phyloP scores from a whole-genome alignment of 1,140 invertebrate species.

The Pogonognathellus flavescens region DNA sequence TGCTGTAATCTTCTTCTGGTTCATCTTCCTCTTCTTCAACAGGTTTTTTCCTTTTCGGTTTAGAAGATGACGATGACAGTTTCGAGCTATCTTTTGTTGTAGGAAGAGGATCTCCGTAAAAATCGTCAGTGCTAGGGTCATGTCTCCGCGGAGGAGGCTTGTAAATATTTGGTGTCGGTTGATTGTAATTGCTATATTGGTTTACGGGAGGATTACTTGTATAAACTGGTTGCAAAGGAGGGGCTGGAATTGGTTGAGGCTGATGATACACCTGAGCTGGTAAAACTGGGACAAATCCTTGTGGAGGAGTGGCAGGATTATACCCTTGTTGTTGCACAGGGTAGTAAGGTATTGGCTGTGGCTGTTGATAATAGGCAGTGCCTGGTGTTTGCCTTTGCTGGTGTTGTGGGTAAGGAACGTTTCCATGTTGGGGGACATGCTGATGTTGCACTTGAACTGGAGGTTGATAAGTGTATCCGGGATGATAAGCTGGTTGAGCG shows the following conservation, averaged over 20 bases:
- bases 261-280: slow-evolving; percentile 50
- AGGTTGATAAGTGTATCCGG: slow-evolving; percentile 32
- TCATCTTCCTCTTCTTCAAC: slow-evolving; percentile 49
- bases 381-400: neutral
- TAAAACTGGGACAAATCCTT: slow-evolving; percentile 39
- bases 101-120: slow-evolving; percentile 59
- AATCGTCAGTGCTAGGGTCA: slow-evolving; percentile 61
- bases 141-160: slow-evolving; percentile 54
- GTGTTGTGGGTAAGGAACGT: slow-evolving; percentile 24
- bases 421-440: neutral
- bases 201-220: neutral
- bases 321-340: slow-evolving; percentile 12
- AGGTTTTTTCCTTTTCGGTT: neutral
- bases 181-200: neutral
- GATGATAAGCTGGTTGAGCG: slow-evolving; percentile 15
- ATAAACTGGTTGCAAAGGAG: neutral
- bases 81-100: slow-evolving; percentile 30
- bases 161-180: neutral
- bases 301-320: neutral
- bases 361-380: slow-evolving; percentile 9
- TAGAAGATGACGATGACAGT: slow-evolving; percentile 33
- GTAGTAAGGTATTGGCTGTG: slow-evolving; percentile 15
- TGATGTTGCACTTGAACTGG: slow-evolving; percentile 37
- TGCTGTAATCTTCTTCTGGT: slow-evolving; percentile 40
- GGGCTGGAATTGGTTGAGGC: slow-evolving; percentile 42